Conservation (phyloP, 2,888 invertebrate species). For the Stenodera caucasica region DNA sequence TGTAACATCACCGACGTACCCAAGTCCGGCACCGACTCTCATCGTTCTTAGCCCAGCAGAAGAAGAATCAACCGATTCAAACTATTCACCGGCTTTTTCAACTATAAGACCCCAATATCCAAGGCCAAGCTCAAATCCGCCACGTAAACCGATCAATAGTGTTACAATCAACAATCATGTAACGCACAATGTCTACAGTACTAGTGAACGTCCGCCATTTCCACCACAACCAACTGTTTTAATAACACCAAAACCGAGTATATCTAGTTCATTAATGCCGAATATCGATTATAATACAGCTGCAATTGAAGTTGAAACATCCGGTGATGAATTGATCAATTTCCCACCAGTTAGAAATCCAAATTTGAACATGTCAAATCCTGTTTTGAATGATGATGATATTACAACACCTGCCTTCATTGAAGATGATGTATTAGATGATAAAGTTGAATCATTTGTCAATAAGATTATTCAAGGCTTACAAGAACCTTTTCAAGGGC, state of each 20-base stretch:
- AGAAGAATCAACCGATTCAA: constrained; percentile 19
- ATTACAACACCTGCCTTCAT: constrained; percentile 77
- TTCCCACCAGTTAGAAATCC: constrained; percentile 87
- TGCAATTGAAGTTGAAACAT: constrained; percentile 62
- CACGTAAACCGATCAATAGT: constrained; percentile 41
- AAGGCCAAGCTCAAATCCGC: constrained; percentile 24
- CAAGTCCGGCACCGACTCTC: constrained; percentile 61
- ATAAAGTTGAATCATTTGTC: constrained; percentile 80
- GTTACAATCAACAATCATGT: constrained; percentile 67
- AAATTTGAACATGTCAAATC: constrained; percentile 71
- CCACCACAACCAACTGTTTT: constrained; percentile 61
- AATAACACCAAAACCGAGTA: constrained; percentile 70
- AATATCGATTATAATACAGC: constrained; percentile 41
- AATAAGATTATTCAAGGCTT: constrained; percentile 81
- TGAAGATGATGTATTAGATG: constrained; percentile 74
- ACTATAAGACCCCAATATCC: constrained; percentile 46
- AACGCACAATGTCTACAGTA: constrained; percentile 60
- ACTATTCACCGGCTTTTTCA: constrained; percentile 10
- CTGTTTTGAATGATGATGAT: constrained; percentile 63
- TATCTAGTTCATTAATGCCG: constrained; percentile 39
- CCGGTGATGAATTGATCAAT: constrained; percentile 68
- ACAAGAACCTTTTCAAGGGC: constrained; percentile 78
- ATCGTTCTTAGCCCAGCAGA: constrained; percentile 62
- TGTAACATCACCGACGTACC: constrained; percentile 44
- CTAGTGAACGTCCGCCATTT: constrained; percentile 57